Evolutionary conservation across 2,888 invertebrate genomes (phyloP), one percentile per base, ranked within the genome.

Genomic region (Kryphioiulus occultus): DNA sequence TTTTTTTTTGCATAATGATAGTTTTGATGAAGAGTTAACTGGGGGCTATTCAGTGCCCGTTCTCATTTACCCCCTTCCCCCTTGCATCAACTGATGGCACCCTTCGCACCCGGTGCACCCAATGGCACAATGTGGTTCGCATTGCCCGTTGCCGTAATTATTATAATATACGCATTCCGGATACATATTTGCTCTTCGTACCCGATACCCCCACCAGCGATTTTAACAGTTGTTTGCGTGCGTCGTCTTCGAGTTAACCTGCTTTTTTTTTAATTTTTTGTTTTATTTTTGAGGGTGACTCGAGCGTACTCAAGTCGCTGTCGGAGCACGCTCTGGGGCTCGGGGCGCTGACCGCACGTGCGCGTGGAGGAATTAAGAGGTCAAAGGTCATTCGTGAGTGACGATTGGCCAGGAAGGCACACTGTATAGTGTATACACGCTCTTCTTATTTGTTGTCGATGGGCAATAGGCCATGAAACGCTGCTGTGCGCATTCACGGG

Each of bases 1-100:
- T n/a, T n/a, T n/a, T n/a, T n/a, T n/a, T n/a, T 59, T 59, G n/a
- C 59, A 59, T 59, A 59, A 59, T 59, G 59, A 59, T 59, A 59
- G 59, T 59, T 59, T 59, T n/a, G 59, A n/a, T n/a, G 59, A n/a
- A n/a, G n/a, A n/a, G 59, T 59, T n/a, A n/a, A 59, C 59, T 59
- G n/a, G 59, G n/a, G 59, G 59, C 59, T 59, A 22, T 59, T 9
- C 22, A n/a, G 9, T 15, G n/a, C 59, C 19, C n/a, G 59, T 59
- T 59, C 59, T 59, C 59, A 15, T 59, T 59, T 59, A 2, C n/a
- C 59, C 3, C 59, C n/a, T n/a, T n/a, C n/a, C 59, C 19, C n/a
- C 59, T 59, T 59, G 4, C n/a, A n/a, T n/a, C n/a, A n/a, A n/a
- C n/a, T n/a, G n/a, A n/a, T 47, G 47, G 47, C 47, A 9, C 17